A percentile compares a stretch with the other conserved stretches of the same genome.
Conservation (phyloP, 1,140 invertebrate genomes). For the Brachionus plicatilis region DNA sequence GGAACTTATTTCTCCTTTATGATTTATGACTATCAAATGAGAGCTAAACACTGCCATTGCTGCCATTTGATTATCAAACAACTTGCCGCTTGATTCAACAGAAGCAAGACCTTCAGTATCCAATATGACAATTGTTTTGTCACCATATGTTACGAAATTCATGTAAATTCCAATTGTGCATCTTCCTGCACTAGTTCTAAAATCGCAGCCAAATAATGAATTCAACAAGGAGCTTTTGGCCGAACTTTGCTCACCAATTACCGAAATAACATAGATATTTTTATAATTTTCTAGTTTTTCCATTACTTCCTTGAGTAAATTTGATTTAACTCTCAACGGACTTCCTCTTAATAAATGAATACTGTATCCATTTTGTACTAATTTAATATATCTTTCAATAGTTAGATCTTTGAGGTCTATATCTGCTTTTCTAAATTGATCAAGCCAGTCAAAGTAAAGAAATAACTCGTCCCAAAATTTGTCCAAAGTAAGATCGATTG, state of each 20-base stretch:
- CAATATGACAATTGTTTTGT: not conserved
- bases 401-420: not conserved
- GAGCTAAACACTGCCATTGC: slow-evolving; percentile 6
- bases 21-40: slow-evolving; percentile 5
- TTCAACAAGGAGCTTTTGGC: slow-evolving; percentile 39
- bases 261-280: not conserved
- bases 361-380: not conserved
- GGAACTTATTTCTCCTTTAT: slow-evolving; percentile 9
- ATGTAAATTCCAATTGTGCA: slow-evolving; percentile 38
- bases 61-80: slow-evolving; percentile 8
- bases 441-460: not conserved
- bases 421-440: not conserved
- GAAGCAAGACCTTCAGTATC: not conserved
- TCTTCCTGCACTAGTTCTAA: slow-evolving; percentile 40
- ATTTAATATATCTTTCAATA: not conserved
- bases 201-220: slow-evolving; percentile 36
- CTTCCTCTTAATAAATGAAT: not conserved
- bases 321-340: not conserved
- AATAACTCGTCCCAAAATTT: not conserved
- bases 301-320: not conserved
- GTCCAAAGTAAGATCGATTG: not conserved
- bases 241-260: slow-evolving; percentile 38
- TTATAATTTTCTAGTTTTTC: not conserved
- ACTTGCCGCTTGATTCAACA: not conserved
- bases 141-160: not conserved